A percentile compares a stretch with the other conserved stretches of the same genome.
phyloP scores from a whole-genome alignment of 2,113 vertebrate species.

The Calypte anna region DNA sequence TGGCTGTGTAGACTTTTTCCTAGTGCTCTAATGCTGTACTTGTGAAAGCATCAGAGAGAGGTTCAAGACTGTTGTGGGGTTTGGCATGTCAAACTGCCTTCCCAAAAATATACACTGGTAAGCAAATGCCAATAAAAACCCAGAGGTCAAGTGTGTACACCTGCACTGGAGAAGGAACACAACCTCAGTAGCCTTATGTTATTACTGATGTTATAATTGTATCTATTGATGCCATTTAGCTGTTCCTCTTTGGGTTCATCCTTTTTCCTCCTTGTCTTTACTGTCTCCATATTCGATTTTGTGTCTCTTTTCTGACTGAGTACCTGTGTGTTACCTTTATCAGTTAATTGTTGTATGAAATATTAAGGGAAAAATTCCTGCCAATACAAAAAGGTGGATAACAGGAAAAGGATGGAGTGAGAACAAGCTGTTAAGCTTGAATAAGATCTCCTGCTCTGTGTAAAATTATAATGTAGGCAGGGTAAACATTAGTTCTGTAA shows the following conservation, averaged over 20 bases:
- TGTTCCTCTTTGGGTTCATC: background rate
- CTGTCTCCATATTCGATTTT: background rate
- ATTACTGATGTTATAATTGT: background rate
- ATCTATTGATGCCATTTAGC: background rate
- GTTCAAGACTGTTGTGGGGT: background rate
- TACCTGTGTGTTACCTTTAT: background rate
- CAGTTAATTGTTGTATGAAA: background rate
- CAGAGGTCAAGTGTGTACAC: rapidly evolving
- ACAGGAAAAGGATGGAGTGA: background rate
- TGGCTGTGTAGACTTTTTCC: background rate
- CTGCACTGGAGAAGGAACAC: background rate
- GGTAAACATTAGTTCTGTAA: background rate
- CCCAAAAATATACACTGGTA: background rate
- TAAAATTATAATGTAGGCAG: background rate
- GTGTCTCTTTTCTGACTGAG: background rate
- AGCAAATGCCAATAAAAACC: background rate
- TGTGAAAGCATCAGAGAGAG: background rate
- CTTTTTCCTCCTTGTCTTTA: background rate
- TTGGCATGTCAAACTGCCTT: background rate
- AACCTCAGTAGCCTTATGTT: background rate
- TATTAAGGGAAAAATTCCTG: background rate
- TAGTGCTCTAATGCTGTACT: background rate
- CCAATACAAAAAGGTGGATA: background rate
- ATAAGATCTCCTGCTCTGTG: background rate
- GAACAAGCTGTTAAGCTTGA: background rate